These are phyloP conservation scores for Arrhopalites spinosus DNA, from an alignment of 2,888 invertebrate genomes.

Conservation along the genomic window DNA sequence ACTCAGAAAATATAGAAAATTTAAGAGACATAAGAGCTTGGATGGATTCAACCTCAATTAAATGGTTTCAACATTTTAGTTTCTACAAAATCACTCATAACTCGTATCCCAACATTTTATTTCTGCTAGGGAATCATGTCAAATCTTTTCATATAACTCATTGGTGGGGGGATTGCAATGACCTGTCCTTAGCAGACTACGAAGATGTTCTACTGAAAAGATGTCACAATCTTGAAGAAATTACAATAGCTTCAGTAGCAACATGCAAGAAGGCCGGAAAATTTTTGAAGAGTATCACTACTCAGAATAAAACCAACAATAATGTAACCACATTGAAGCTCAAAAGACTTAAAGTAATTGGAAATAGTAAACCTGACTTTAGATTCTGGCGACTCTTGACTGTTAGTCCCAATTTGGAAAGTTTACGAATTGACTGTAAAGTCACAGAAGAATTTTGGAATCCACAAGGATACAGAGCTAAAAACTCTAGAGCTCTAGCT, in stretches of 20 bases:
- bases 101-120: neutral
- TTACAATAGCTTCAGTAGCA: neutral
- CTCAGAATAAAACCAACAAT: neutral
- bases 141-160: neutral
- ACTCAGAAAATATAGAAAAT: neutral
- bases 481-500: neutral
- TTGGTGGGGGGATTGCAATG: neutral
- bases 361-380: neutral
- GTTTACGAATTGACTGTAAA: neutral
- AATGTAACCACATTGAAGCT: too few relatives aligned
- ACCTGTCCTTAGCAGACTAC: slow-evolving; percentile 4
- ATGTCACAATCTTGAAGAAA: neutral
- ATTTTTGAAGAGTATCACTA: neutral
- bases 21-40: neutral
- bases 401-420: neutral
- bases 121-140: neutral
- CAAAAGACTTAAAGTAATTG: neutral
- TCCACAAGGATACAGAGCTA: neutral
- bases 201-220: neutral
- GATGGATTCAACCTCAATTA: neutral
- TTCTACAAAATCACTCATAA: neutral
- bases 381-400: slow-evolving; percentile 1
- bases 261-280: neutral
- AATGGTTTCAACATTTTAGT: neutral
- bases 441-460: slow-evolving; percentile 7